Evolutionary conservation across 2,113 vertebrate genomes (phyloP).

Genomic region (Petaurus breviceps): DNA sequence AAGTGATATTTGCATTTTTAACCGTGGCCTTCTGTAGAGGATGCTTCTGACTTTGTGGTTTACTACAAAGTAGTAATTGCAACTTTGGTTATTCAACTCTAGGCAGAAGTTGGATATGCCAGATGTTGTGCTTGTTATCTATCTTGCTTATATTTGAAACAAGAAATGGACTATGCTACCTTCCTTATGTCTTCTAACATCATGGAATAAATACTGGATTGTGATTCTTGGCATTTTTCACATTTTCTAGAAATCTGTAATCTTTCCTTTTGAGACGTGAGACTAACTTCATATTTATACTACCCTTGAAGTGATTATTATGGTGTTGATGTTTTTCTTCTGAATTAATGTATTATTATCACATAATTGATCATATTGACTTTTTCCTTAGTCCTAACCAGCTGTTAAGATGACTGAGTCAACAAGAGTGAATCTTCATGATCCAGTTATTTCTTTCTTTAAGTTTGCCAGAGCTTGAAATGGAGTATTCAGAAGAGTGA

Average conservation of each 20-base stretch:
- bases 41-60: neutral
- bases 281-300: neutral
- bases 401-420: neutral
- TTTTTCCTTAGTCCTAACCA: constrained; percentile 6
- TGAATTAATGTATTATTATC: neutral
- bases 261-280: constrained; percentile 1
- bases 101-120: constrained; percentile 22
- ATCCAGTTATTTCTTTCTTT: neutral
- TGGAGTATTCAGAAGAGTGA: constrained; percentile 1
- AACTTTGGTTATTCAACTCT: neutral
- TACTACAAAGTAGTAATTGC: neutral
- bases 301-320: neutral
- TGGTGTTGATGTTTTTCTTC: neutral
- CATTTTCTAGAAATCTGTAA: neutral
- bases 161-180: neutral
- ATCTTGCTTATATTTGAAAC: neutral
- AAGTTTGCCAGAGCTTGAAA: neutral
- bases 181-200: neutral
- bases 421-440: neutral
- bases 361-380: neutral
- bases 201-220: constrained; percentile 5
- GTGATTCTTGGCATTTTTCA: neutral
- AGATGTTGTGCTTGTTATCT: neutral
- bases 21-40: neutral
- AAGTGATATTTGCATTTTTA: neutral